Evolutionary conservation across 2,888 invertebrate species (phyloP), one percentile per base, ranked within the genome.

Genomic region (Meghimatium bilineatum): DNA sequence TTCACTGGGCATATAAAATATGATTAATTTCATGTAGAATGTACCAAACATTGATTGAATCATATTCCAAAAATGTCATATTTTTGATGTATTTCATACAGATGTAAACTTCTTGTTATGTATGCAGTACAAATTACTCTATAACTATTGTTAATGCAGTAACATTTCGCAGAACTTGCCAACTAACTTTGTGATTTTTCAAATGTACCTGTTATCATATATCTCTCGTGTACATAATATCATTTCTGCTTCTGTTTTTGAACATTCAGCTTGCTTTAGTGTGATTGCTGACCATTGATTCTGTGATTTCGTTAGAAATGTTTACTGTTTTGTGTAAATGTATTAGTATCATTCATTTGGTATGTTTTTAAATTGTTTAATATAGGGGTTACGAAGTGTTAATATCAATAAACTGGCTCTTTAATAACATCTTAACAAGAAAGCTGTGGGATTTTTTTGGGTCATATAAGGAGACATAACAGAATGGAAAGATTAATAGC

Each of bases 131-230:
- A 63, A 26, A 63, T 63, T 5, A 63, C 26, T 49, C 32, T 44
- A 36, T 44, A 29, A 20, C 3, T 20, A 29, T 76, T 60, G 63
- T 76, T 76, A 76, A 26, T 36, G 29, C 6, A 26, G 66, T 78
- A 44, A 66, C 66, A 38, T 32, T 44, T 29, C 32, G 67, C 79
- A 34, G 67, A 69, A 79, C 79, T 79, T 79, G 79, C 79, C 79
- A 79, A 79, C 67, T 69, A 69, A 67, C 69, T 69, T 79, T 79
- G 79, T 79, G 79, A 79, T 79, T 67, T 66, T 79, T 44, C 29
- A 23, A 56, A 23, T n/a, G n/a, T n/a, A n/a, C n/a, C n/a, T 56
- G 6, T 6, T 63, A 63, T 63, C 2, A 63, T 26, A 6, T 44
- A 12, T 44, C 44, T 8, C 44, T 63, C 26, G 1, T 44, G 26